phyloP scores from a whole-genome alignment of 2,888 invertebrate genomes.

The Allygus modestus region DNA sequence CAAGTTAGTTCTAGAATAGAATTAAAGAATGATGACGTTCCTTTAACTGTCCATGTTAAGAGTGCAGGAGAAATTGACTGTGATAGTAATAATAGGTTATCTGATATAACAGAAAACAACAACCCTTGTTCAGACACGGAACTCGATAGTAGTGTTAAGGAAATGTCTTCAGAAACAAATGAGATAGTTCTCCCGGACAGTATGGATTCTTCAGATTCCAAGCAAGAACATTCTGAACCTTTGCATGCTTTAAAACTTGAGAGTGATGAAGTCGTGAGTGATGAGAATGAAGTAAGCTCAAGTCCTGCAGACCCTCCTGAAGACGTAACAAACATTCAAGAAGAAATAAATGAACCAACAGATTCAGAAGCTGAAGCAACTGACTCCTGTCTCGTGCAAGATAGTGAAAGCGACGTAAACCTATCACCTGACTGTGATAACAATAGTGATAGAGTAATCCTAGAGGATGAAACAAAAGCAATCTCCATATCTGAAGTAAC shows the following conservation, averaged over 20 bases:
- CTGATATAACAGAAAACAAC: not conserved
- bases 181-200: conserved; percentile 37
- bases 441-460: not conserved
- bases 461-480: conserved; percentile 28
- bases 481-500: conserved; percentile 38
- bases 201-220: conserved; percentile 9
- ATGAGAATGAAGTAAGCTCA: conserved; percentile 52
- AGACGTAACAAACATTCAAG: not conserved
- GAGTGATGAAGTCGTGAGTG: conserved; percentile 40
- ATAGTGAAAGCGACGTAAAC: conserved; percentile 24
- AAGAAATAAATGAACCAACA: conserved; percentile 58
- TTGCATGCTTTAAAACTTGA: not conserved
- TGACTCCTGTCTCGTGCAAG: not conserved
- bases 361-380: conserved; percentile 68
- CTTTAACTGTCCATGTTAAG: not conserved
- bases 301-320: conserved; percentile 31
- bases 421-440: conserved; percentile 25
- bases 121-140: conserved; percentile 22
- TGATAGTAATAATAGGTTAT: conserved; percentile 25
- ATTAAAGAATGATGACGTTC: not conserved
- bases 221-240: not conserved
- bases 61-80: conserved; percentile 1
- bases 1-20: conserved; percentile 23
- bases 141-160: conserved; percentile 24
- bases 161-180: conserved; percentile 19